Percentiles rank a stretch among this genome's conserved stretches.
phyloP scores from a whole-genome alignment of 2,113 vertebrate genomes.

The Peucedramus taeniatus region DNA sequence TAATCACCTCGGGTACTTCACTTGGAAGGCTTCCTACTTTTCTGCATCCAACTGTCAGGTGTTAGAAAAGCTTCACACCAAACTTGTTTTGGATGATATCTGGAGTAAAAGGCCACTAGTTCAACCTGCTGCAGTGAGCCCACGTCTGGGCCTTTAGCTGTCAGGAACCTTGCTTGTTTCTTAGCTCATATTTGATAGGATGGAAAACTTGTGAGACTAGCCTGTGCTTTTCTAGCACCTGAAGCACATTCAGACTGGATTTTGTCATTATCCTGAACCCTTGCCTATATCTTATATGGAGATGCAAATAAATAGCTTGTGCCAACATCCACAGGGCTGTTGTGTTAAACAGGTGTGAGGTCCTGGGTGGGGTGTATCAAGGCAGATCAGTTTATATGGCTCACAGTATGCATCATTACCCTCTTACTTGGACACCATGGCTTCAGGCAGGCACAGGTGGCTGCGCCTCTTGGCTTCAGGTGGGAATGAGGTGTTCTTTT shows the following conservation, averaged over 20 bases:
- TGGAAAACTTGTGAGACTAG: not conserved
- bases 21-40: not conserved
- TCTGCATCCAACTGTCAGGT: not conserved
- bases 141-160: not conserved
- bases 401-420: not conserved
- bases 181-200: not conserved
- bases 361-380: not conserved
- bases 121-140: not conserved
- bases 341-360: not conserved
- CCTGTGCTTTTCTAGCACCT: not conserved
- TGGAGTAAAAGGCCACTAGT: not conserved
- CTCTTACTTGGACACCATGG: not conserved
- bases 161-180: not conserved
- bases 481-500: not conserved
- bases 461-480: not conserved
- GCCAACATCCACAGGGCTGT: not conserved
- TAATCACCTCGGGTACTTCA: not conserved
- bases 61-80: not conserved
- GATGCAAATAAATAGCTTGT: not conserved
- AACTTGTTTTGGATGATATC: not conserved
- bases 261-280: not conserved
- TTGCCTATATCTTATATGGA: not conserved
- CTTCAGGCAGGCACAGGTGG: not conserved
- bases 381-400: not conserved
- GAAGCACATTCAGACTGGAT: not conserved